Conservation (phyloP, 1,140 invertebrate species). For the Trachymyrmex septentrionalis region DNA sequence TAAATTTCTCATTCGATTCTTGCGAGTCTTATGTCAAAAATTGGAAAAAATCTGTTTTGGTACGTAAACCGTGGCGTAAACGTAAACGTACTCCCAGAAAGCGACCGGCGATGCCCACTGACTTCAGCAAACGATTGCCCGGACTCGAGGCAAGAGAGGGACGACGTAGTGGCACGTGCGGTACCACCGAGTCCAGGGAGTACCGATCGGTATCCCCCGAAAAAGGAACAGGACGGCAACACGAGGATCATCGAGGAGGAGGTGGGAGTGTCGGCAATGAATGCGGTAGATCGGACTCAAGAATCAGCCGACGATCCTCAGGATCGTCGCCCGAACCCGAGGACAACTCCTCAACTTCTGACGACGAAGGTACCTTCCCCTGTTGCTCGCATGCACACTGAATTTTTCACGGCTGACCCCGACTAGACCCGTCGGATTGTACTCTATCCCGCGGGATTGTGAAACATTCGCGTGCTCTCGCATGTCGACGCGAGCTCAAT, state of each 20-base stretch:
- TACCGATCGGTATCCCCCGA: constrained; percentile 68
- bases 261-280: constrained; percentile 73
- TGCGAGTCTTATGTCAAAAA: not conserved
- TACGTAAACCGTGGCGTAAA: not conserved
- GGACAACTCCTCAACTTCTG: constrained; percentile 84
- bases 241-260: constrained; percentile 64
- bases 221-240: constrained; percentile 56
- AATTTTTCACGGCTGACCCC: constrained; percentile 22
- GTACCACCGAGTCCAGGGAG: constrained; percentile 43
- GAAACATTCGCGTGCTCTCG: not conserved
- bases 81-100: constrained; percentile 80
- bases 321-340: constrained; percentile 84
- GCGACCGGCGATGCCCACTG: constrained; percentile 81
- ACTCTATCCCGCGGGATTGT: not conserved
- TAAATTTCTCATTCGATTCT: not conserved
- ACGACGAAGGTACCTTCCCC: constrained; percentile 84
- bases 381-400: constrained; percentile 26
- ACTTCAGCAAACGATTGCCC: constrained; percentile 79
- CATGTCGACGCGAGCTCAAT: not conserved
- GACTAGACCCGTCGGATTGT: not conserved
- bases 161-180: constrained; percentile 49
- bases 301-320: constrained; percentile 74
- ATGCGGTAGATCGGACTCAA: constrained; percentile 67
- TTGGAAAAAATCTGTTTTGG: not conserved
- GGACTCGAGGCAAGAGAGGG: constrained; percentile 76